Evolutionary conservation across 2,888 invertebrate species (phyloP).

Genomic region (Lithosia quadra): DNA sequence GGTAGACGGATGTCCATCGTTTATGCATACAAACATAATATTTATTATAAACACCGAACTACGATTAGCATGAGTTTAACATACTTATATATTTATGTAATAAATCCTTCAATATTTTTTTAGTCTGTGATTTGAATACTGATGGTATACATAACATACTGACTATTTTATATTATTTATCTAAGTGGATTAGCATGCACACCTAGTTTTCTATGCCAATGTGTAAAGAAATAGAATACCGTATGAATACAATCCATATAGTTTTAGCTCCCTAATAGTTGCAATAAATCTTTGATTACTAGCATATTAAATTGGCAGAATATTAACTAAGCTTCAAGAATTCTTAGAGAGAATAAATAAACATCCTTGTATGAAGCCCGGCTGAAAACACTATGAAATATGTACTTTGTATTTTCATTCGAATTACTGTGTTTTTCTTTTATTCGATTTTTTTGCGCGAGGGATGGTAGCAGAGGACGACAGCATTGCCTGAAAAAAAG

Average conservation of each 20-base stretch:
- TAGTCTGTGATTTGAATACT: constrained; percentile 6
- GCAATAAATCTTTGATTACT: constrained; percentile 24
- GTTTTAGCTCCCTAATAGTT: constrained; percentile 37
- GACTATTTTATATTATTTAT: neutral
- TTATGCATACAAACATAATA: neutral
- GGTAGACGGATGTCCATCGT: constrained; percentile 34
- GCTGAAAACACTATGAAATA: constrained; percentile 32
- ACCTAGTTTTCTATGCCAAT: constrained; percentile 25
- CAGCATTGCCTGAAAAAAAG: constrained; percentile 88
- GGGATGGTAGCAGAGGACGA: constrained; percentile 91
- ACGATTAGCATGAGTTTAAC: neutral
- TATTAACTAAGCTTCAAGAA: constrained; percentile 22
- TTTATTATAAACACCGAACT: neutral
- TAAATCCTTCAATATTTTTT: neutral
- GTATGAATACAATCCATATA: constrained; percentile 29
- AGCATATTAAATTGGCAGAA: constrained; percentile 21
- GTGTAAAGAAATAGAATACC: constrained; percentile 18
- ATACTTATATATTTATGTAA: neutral
- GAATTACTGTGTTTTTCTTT: constrained; percentile 89
- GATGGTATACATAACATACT: neutral
- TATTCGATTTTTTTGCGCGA: constrained; percentile 90
- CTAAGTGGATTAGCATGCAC: constrained; percentile 32
- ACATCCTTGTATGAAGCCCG: constrained; percentile 29
- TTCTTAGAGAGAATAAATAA: constrained; percentile 45
- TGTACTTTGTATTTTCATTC: constrained; percentile 52